These are phyloP conservation scores for Poeciliopsis retropinna DNA, from an alignment of 2,113 vertebrate genomes.

Conservation along the genomic window DNA sequence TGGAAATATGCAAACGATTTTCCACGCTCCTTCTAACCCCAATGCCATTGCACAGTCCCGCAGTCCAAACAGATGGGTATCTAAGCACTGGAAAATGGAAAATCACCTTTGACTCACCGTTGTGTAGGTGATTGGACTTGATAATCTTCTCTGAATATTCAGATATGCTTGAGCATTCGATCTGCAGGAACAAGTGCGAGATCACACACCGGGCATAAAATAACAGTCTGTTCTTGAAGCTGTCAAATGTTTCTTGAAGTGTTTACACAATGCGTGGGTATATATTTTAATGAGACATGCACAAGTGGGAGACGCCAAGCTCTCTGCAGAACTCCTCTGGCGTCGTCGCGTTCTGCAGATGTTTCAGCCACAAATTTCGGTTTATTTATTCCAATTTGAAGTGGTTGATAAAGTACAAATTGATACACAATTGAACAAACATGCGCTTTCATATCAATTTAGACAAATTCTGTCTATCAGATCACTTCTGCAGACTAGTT, in stretches of 20 bases:
- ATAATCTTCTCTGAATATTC: conserved; percentile 99
- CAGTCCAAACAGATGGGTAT: conserved; percentile 8
- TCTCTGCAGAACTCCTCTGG: not conserved
- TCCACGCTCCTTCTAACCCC: conserved; percentile 23
- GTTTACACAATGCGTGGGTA: conserved; percentile 10
- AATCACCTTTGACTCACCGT: conserved; percentile 82
- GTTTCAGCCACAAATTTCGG: not conserved
- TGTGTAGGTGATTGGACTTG: conserved; percentile 96
- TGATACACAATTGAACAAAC: too few species aligned
- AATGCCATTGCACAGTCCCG: not conserved
- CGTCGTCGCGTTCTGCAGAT: not conserved
- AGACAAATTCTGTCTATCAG: not conserved
- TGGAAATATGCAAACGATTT: conserved; percentile 39
- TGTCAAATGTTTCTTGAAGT: not conserved
- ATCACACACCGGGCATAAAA: not conserved
- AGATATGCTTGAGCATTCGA: conserved; percentile 98
- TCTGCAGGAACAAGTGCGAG: conserved; percentile 78
- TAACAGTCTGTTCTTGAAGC: not conserved
- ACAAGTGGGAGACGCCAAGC: not conserved
- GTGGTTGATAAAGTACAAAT: too few species aligned
- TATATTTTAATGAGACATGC: not conserved
- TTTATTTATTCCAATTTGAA: too few species aligned
- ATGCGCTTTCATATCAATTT: not conserved
- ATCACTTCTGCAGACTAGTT: too few species aligned
- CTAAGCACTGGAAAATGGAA: conserved; percentile 3